A percentile compares a stretch with the other conserved stretches of the same genome.
Conservation (phyloP, 1,140 invertebrate species). For the Bemisia tabaci region DNA sequence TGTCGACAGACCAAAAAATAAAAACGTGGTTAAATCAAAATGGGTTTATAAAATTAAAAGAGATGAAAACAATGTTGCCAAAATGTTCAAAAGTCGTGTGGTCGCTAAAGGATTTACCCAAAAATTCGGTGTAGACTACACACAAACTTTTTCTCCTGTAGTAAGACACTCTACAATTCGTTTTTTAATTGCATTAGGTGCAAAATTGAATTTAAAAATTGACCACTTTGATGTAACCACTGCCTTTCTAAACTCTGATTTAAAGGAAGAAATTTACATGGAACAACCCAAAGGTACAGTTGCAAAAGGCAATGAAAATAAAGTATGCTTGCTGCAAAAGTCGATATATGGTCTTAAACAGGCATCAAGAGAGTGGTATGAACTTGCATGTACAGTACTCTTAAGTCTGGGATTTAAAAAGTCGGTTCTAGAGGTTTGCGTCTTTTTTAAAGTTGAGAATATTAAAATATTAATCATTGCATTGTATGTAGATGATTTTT, state of each 20-base stretch:
- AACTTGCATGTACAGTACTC: constrained; percentile 5
- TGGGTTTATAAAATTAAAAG: constrained; percentile 19
- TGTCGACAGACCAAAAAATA: constrained; percentile 16
- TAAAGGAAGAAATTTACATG: constrained; percentile 25
- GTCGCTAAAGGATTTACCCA: constrained; percentile 19
- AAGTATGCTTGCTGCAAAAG: constrained; percentile 15
- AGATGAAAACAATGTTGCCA: constrained; percentile 19
- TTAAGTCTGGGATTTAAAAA: constrained; percentile 6
- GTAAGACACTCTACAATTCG: constrained; percentile 17
- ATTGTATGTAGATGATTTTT: constrained; percentile 13
- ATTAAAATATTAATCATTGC: background rate
- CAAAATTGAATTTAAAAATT: constrained; percentile 6
- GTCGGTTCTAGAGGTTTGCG: constrained; percentile 9
- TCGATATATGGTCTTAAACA: constrained; percentile 21
- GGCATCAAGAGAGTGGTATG: constrained; percentile 22
- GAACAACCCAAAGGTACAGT: constrained; percentile 19
- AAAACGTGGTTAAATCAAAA: constrained; percentile 16
- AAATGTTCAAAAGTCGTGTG: constrained; percentile 21
- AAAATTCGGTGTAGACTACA: constrained; percentile 13
- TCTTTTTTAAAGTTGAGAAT: constrained; percentile 6
- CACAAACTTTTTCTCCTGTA: constrained; percentile 21
- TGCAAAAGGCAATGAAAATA: background rate
- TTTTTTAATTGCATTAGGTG: constrained; percentile 17
- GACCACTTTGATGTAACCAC: constrained; percentile 21
- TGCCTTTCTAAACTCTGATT: constrained; percentile 23